These are phyloP conservation scores for Nomada fucata DNA, from an alignment of 2,888 invertebrate genomes.

Conservation along the genomic window DNA sequence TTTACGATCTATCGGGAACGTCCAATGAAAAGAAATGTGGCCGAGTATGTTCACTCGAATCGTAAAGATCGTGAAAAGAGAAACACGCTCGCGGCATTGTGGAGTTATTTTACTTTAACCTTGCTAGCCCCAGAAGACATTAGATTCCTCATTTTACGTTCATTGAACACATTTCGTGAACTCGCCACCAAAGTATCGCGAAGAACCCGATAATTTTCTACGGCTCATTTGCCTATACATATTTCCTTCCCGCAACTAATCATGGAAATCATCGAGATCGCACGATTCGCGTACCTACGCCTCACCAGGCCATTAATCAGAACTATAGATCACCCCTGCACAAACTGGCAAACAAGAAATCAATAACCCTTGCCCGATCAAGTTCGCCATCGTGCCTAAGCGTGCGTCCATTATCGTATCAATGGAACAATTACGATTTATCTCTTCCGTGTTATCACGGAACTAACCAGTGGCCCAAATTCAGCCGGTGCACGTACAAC, in stretches of 20 bases:
- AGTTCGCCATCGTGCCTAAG: not conserved
- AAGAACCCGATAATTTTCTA: too few species aligned
- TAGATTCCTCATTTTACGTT: not conserved
- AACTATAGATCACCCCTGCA: too few species aligned
- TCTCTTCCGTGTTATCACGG: conserved; percentile 25
- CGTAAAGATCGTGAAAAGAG: conserved; percentile 11
- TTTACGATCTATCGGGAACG: conserved; percentile 56
- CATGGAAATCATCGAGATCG: too few species aligned
- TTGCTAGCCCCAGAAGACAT: not conserved
- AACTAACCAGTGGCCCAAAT: conserved; percentile 40
- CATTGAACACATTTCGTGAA: not conserved
- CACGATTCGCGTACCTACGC: too few species aligned
- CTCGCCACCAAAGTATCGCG: not conserved
- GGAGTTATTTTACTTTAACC: conserved; percentile 6
- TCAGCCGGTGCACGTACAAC: conserved; percentile 30
- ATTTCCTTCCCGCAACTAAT: too few species aligned
- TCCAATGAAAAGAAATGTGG: conserved; percentile 32
- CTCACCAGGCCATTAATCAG: too few species aligned
- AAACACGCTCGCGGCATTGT: conserved; percentile 7
- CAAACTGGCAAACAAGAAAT: too few species aligned
- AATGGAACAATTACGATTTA: conserved; percentile 10
- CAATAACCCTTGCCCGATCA: not conserved
- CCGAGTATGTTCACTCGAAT: conserved; percentile 16
- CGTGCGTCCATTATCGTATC: not conserved
- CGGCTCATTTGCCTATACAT: too few species aligned